Percentiles rank a stretch among this genome's conserved stretches.
These are phyloP conservation scores for Heliconius eleuchia DNA, from an alignment of 1,140 invertebrate species.

Conservation along the genomic window DNA sequence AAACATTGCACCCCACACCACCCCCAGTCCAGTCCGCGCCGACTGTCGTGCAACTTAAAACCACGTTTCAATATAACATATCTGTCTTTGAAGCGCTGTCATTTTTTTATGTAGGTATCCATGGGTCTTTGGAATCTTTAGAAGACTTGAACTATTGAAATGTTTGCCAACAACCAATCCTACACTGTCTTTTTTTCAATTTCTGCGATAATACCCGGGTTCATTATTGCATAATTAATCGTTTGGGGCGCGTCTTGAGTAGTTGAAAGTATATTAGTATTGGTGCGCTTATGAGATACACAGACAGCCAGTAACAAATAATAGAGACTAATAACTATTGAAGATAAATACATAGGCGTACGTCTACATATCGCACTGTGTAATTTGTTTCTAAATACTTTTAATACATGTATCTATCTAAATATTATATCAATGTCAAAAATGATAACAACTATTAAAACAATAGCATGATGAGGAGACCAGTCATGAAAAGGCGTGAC, in stretches of 20 bases:
- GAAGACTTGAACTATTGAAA: too few species aligned
- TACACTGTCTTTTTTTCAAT: too few species aligned
- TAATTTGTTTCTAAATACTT: too few species aligned
- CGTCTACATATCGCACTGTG: too few species aligned
- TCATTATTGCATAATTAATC: background rate
- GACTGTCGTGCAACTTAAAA: constrained; percentile 13
- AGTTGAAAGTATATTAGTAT: too few species aligned
- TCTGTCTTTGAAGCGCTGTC: background rate
- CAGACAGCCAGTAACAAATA: too few species aligned
- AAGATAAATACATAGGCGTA: background rate
- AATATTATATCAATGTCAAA: background rate
- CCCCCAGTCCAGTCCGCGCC: constrained; percentile 37
- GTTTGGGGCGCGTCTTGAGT: background rate
- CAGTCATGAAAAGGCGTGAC: background rate
- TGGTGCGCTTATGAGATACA: too few species aligned
- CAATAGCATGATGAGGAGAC: background rate
- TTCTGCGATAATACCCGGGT: background rate
- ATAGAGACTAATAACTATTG: background rate
- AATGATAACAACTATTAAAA: background rate
- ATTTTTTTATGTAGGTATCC: too few species aligned
- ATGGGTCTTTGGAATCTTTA: too few species aligned
- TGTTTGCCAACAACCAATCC: too few species aligned
- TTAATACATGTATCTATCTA: background rate
- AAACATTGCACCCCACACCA: constrained; percentile 69
- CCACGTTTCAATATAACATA: constrained; percentile 7